Conservation (phyloP, 2,113 vertebrate genomes). For the Crotophaga sulcirostris region DNA sequence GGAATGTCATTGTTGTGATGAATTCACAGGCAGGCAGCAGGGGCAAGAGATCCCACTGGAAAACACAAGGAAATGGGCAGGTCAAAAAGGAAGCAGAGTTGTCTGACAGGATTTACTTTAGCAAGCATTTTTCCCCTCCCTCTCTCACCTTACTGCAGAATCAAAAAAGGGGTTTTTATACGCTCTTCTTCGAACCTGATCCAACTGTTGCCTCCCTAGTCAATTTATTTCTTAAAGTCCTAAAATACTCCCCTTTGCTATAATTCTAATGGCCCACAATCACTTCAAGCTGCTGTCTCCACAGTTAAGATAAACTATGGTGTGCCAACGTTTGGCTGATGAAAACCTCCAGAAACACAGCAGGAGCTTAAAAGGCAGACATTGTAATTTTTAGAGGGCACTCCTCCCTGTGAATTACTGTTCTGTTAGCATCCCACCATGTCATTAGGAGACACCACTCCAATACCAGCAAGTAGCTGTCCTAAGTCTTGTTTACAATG, state of each 20-base stretch:
- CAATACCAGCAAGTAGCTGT: not conserved
- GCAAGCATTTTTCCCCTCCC: not conserved
- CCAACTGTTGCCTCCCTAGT: not conserved
- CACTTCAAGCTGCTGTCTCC: not conserved
- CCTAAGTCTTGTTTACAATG: not conserved
- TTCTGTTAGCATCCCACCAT: not conserved
- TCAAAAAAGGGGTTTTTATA: not conserved
- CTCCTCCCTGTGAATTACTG: constrained; percentile 22
- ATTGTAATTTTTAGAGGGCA: not conserved
- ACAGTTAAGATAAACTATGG: not conserved
- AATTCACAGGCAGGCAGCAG: not conserved
- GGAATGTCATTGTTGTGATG: not conserved
- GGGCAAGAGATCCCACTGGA: not conserved
- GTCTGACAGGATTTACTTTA: not conserved
- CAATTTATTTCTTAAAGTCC: not conserved
- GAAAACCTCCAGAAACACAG: constrained; percentile 13
- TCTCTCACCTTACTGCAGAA: not conserved
- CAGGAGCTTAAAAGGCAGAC: not conserved
- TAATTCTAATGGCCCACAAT: not conserved
- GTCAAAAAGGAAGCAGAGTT: not conserved
- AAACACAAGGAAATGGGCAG: not conserved
- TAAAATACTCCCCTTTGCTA: not conserved
- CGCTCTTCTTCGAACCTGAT: not conserved
- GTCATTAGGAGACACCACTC: not conserved
- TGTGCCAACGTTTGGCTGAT: not conserved